Conservation (phyloP, 2,797 vertebrate species). For the Buphagus erythrorhynchus region DNA sequence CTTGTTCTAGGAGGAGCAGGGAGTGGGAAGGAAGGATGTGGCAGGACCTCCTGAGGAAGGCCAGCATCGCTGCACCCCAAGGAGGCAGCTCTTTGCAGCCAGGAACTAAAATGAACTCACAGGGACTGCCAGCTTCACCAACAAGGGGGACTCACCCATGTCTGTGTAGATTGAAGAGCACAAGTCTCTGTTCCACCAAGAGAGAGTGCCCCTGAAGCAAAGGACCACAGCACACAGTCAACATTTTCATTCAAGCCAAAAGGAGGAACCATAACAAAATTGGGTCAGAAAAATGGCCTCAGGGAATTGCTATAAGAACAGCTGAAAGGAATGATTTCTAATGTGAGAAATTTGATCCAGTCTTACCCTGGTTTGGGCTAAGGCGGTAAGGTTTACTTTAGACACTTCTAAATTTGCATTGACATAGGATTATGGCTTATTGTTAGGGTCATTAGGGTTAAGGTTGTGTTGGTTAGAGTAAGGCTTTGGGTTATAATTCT, state of each 20-base stretch:
- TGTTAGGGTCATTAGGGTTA: not conserved
- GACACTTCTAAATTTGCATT: not conserved
- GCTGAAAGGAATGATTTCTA: not conserved
- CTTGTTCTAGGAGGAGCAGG: not conserved
- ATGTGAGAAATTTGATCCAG: not conserved
- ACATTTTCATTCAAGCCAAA: not conserved
- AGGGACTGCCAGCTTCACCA: not conserved
- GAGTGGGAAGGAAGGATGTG: not conserved
- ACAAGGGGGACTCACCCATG: accelerated
- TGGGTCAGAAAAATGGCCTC: not conserved
- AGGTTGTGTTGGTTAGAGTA: not conserved
- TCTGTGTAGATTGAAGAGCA: not conserved
- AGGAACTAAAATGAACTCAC: not conserved
- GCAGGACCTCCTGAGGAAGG: not conserved
- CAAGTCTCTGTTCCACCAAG: not conserved
- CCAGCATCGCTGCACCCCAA: not conserved
- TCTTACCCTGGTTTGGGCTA: not conserved
- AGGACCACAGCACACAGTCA: accelerated
- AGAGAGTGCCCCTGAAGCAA: not conserved
- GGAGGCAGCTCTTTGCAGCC: not conserved
- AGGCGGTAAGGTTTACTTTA: not conserved
- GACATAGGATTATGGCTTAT: not conserved
- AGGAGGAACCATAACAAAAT: not conserved
- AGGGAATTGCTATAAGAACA: not conserved
- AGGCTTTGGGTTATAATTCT: not conserved